Evolutionary conservation across 2,888 invertebrate species (phyloP), one percentile per base, ranked within the genome.

Genomic region (Scelioninae gen. 1): DNA sequence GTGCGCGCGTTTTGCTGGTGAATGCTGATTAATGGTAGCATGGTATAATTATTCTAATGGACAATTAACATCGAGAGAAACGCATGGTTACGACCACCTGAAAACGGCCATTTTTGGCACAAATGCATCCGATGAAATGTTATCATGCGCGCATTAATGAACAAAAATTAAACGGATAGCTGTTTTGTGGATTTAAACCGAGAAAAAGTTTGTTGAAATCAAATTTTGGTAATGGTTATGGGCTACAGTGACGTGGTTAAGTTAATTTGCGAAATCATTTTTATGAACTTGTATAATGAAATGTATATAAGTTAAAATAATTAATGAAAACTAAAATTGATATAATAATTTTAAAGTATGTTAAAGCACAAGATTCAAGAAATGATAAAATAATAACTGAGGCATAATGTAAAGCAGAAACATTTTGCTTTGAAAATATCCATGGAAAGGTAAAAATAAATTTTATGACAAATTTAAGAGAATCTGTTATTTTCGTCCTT

Each of bases 41-140:
- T 15, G 53, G 62, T 65, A 60, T 72, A 82, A 78, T 82, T 82
- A 82, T 82, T 82, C 76, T 82, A 82, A 82, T 82, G 81, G 76
- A 76, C 66, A 82, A 82, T 80, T 82, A 72, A 75, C 80, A 51
- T 69, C 23, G 49, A 32, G 49, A 69, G 71, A 63, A 69, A 56
- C 45, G 15, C 63, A 49, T 58, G 16, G 53, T 75, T 76, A 71
- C 74, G 56, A 76, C 47, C 47, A 15, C 5, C 49, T 72, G 55
- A 72, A 72, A 65, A 77, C 55, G 66, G 77, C 34, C 71, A 66
- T 65, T 76, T 81, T 62, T 7, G 58, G 38, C 51, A 53, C 51
- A 66, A 72, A 66, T 66, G 66, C 29, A 31, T 13, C 43, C 65
- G 29, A 65, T 53, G 79, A 74, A 80, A 80, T 63, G 55, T 68